Evolutionary conservation across 64 coral and sea anemone species (phyloP), one percentile per base, ranked within the genome.

Genomic region (Orbicella faveolata): DNA sequence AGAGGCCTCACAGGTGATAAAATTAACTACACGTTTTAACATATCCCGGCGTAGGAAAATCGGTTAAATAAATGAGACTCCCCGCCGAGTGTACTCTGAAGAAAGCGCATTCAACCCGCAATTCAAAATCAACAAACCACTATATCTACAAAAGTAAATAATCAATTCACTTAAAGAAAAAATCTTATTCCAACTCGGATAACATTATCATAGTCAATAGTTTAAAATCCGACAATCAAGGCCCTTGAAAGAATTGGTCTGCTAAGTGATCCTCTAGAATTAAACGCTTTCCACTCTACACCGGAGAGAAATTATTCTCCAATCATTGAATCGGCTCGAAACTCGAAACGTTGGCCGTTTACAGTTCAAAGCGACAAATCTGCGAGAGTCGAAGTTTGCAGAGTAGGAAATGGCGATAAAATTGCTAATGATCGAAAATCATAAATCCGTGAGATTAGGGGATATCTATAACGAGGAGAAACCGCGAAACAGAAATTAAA

Each of bases 221-320:
- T 64, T 70, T 16, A 41, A 70, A 70, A 84, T 48, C 81, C 36
- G 33, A 83, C 36, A 84, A 72, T 84, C 64, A 84, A 84, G 37
- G 64, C 81, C 37, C 81, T 81, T 84, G 36, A 84, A 35, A 41
- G 81, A 84, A 72, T 84, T 72, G 36, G n/a, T 84, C 70, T 70
- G 4, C 20, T 84, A 70, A 84, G 64, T 84, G 37, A 63, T 37
- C 66, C 70, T 41, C 14, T 70, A 84, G 19, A 39, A 20, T 70
- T 48, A 70, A 84, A 72, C 10, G 20, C 37, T 70, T 25, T 44
- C 36, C 63, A 19, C 36, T 84, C 64, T 11, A 52, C 25, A 20
- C 9, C 21, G 48, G 37, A 52, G 21, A 20, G 67, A 69, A 23
- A 35, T 70, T 70, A 51, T 70, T 84, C 70, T 70, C 37, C 19